Percentiles rank a stretch among this genome's conserved stretches.
Evolutionary conservation across 2,888 invertebrate species (phyloP).

Genomic region (Ecliptopera silaceata): DNA sequence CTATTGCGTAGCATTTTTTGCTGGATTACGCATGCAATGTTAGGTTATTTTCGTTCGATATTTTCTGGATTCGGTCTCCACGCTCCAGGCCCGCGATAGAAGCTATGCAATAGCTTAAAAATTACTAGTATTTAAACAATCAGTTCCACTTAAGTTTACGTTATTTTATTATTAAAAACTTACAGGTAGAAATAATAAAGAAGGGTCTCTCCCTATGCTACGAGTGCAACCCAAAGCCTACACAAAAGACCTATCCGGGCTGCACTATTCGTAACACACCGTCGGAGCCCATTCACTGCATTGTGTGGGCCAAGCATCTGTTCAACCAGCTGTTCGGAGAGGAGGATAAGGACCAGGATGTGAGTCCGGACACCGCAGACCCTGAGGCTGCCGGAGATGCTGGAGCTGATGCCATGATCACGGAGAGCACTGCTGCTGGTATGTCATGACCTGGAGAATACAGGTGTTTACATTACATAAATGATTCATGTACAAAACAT

Average conservation of each 20-base stretch:
- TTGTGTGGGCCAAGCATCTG: conserved; percentile 99
- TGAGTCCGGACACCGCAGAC: conserved; percentile 98
- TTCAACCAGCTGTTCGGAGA: conserved; percentile 99
- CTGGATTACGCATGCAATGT: too few relatives aligned
- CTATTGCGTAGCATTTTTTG: too few relatives aligned
- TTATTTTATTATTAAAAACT: not conserved
- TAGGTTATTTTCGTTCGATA: too few relatives aligned
- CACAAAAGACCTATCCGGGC: conserved; percentile 97
- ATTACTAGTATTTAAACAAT: too few relatives aligned
- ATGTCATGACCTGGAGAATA: too few relatives aligned
- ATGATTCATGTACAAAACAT: too few relatives aligned
- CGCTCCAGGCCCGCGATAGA: too few relatives aligned
- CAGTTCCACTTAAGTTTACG: too few relatives aligned
- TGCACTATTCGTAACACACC: conserved; percentile 99
- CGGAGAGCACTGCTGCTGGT: conserved; percentile 73
- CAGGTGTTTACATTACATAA: too few relatives aligned
- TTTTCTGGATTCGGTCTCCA: too few relatives aligned
- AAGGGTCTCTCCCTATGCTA: conserved; percentile 97
- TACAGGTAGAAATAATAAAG: conserved; percentile 90
- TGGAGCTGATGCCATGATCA: conserved; percentile 82
- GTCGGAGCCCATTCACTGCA: conserved; percentile 99
- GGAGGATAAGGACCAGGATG: conserved; percentile 97
- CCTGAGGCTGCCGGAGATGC: conserved; percentile 93
- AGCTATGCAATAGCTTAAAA: too few relatives aligned
- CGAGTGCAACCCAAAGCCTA: conserved; percentile 96